phyloP scores from a whole-genome alignment of 2,797 vertebrate genomes.

The Hemitrygon akajei region DNA sequence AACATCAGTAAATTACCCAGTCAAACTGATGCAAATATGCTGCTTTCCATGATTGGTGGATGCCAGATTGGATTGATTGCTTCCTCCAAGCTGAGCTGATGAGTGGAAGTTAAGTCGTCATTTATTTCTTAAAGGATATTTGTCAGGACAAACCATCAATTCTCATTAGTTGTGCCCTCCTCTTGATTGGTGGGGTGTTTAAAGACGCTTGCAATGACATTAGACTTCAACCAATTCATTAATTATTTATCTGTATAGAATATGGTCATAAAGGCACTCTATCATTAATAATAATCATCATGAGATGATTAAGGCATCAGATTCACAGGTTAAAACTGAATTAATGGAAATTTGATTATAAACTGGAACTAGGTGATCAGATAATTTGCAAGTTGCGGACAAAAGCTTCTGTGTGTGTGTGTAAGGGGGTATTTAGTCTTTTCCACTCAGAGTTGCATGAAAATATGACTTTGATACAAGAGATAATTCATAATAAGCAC shows the following conservation, averaged over 20 bases:
- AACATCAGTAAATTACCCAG: not conserved
- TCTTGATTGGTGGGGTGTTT: not conserved
- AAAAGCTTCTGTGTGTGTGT: not conserved
- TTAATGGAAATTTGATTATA: not conserved
- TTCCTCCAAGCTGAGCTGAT: conserved; percentile 17
- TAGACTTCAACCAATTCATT: not conserved
- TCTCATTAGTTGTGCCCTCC: not conserved
- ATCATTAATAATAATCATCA: not conserved
- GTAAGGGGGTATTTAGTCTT: no score
- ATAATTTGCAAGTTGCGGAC: not conserved
- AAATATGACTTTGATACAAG: not conserved
- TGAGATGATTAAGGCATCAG: not conserved
- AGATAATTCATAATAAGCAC: not conserved
- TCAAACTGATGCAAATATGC: not conserved
- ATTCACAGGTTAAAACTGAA: not conserved
- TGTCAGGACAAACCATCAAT: not conserved
- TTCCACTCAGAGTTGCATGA: not conserved
- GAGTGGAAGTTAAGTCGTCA: conserved; percentile 5
- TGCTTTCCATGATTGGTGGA: not conserved
- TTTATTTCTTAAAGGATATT: conserved; percentile 11
- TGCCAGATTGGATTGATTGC: not conserved
- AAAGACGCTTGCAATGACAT: not conserved
- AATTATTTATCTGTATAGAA: not conserved
- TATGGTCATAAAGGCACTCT: no score
- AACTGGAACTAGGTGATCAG: not conserved